Evolutionary conservation across 2,888 invertebrate genomes (phyloP).

Genomic region (Limenitis arthemis): DNA sequence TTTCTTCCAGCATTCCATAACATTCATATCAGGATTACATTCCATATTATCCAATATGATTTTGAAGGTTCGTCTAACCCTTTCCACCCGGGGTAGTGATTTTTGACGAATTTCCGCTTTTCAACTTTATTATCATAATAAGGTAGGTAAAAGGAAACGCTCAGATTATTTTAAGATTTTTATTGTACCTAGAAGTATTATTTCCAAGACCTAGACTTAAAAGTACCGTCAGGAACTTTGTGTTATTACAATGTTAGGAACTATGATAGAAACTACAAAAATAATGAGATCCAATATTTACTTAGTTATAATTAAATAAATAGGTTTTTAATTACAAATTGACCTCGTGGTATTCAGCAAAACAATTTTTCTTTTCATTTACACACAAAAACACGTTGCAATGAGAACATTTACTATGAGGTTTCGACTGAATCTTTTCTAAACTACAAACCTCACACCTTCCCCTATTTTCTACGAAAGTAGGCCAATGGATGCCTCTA

Average conservation of each 20-base stretch:
- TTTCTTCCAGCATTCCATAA: no score
- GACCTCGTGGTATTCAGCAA: slow-evolving; percentile 18
- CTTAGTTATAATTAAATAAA: slow-evolving; percentile 23
- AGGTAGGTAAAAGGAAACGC: slow-evolving; percentile 21
- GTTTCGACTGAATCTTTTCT: slow-evolving; percentile 30
- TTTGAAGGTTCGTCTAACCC: no score
- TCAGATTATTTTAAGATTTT: slow-evolving; percentile 25
- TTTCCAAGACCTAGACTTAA: slow-evolving; percentile 27
- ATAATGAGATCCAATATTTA: slow-evolving; percentile 24
- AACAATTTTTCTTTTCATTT: slow-evolving; percentile 24
- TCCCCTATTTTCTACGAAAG: slow-evolving; percentile 25
- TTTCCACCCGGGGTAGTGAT: slow-evolving; percentile 21
- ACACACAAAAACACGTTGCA: slow-evolving; percentile 25
- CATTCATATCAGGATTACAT: no score
- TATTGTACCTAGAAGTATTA: slow-evolving; percentile 29
- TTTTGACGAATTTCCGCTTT: slow-evolving; percentile 23
- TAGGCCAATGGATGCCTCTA: slow-evolving; percentile 29
- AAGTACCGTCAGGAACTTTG: slow-evolving; percentile 27
- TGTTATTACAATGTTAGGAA: slow-evolving; percentile 24
- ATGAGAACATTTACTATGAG: no score
- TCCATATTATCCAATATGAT: no score
- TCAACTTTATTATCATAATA: slow-evolving; percentile 20
- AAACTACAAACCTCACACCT: slow-evolving; percentile 29
- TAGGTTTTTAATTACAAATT: slow-evolving; percentile 23
- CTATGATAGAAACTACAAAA: slow-evolving; percentile 25